Percentiles rank a stretch among this genome's conserved stretches.
Conservation (phyloP, 2,888 invertebrate species). For the Pachliopta kotzebuea region DNA sequence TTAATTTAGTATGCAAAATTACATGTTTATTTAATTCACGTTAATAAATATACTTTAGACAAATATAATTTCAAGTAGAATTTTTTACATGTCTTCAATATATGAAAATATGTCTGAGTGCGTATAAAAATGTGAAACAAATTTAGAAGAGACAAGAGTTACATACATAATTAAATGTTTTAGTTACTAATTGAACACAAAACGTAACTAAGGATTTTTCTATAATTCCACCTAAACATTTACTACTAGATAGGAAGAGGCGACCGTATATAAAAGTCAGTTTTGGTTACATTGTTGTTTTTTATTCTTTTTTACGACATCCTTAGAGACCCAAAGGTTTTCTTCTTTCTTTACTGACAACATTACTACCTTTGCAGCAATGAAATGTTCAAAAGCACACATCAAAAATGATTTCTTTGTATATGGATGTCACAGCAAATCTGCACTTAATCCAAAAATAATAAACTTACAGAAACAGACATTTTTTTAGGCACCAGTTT, state of each 20-base stretch:
- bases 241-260: not conserved
- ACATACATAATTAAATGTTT: not conserved
- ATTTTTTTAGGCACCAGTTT: too few relatives aligned
- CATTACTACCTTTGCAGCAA: not conserved
- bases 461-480: too few relatives aligned
- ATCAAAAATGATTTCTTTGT: not conserved
- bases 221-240: not conserved
- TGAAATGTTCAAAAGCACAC: not conserved
- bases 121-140: not conserved
- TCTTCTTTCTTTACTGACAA: not conserved
- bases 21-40: too few relatives aligned
- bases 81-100: not conserved
- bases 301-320: conserved; percentile 19
- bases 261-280: conserved; percentile 6
- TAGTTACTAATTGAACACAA: not conserved
- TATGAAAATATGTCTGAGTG: not conserved
- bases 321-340: not conserved
- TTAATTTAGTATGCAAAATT: too few relatives aligned
- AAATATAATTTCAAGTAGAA: not conserved
- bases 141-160: not conserved
- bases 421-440: not conserved
- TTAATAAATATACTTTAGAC: too few relatives aligned
- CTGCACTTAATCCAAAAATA: too few relatives aligned
- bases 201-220: not conserved
- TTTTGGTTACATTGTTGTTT: conserved; percentile 8